phyloP scores from a whole-genome alignment of 1,140 invertebrate species.

The Drosophila nikananu region DNA sequence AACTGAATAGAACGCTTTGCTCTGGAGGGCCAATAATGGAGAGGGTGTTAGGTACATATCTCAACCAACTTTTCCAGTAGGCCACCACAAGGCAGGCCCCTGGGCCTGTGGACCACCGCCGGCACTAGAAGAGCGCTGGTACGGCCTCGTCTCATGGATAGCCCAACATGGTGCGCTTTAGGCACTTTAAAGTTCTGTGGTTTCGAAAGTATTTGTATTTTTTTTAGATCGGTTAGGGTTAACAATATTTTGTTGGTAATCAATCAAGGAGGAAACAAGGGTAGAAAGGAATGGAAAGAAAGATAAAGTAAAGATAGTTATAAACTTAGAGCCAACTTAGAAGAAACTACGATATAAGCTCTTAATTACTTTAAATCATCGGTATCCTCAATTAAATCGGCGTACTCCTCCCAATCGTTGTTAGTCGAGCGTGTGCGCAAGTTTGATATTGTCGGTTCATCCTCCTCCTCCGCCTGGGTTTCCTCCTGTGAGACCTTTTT shows the following conservation, averaged over 20 bases:
- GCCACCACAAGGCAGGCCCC: conserved; percentile 55
- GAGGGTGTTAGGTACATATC: conserved; percentile 34
- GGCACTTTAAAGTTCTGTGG: conserved; percentile 79
- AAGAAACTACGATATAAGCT: conserved; percentile 86
- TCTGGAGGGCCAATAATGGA: conserved; percentile 43
- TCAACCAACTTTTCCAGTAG: conserved; percentile 76
- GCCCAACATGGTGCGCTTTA: conserved; percentile 83
- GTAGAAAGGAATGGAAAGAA: conserved; percentile 78
- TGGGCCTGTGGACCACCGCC: conserved; percentile 39
- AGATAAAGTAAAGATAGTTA: conserved; percentile 74
- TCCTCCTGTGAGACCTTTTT: conserved; percentile 31
- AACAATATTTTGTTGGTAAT: conserved; percentile 57
- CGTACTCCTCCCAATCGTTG: conserved; percentile 85
- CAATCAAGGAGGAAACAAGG: conserved; percentile 67
- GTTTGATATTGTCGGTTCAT: conserved; percentile 84
- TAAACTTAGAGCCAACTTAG: conserved; percentile 84
- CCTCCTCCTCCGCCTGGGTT: conserved; percentile 64
- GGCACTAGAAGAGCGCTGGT: conserved; percentile 71
- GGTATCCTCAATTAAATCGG: conserved; percentile 85
- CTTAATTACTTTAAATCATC: conserved; percentile 86
- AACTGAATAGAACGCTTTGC: conserved; percentile 71
- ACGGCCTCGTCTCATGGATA: conserved; percentile 74
- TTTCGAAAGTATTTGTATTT: conserved; percentile 29
- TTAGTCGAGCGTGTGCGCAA: conserved; percentile 81
- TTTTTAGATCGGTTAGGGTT: conserved; percentile 21